Evolutionary conservation across 2,113 vertebrate species (phyloP).

Genomic region (Brachypteracias leptosomus): DNA sequence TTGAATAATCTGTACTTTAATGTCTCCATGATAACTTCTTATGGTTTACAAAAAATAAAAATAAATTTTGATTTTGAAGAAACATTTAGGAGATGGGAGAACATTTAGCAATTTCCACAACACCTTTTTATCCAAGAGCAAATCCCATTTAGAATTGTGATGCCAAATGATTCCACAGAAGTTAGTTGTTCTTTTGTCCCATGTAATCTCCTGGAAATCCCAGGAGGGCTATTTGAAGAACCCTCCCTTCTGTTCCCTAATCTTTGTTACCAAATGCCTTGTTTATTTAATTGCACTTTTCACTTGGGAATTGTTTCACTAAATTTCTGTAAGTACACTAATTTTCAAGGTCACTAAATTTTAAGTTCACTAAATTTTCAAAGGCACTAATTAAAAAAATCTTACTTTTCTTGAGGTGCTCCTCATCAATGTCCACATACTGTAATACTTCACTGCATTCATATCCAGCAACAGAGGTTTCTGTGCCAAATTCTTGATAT

Average conservation of each 20-base stretch:
- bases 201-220: background rate
- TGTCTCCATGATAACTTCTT: background rate
- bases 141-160: background rate
- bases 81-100: background rate
- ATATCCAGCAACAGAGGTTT: background rate
- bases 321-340: background rate
- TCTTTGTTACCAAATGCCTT: background rate
- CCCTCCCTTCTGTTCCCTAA: background rate
- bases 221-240: background rate
- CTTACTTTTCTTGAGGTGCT: background rate
- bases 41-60: background rate
- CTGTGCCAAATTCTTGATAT: background rate
- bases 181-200: background rate
- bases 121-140: background rate
- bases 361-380: background rate
- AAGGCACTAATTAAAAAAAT: background rate
- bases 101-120: background rate
- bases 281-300: background rate
- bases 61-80: background rate
- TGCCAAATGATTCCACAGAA: background rate
- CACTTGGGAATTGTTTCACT: background rate
- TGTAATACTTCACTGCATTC: background rate
- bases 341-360: background rate
- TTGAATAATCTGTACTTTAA: background rate
- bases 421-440: background rate